These are phyloP conservation scores for Lycaena phlaeas DNA, from an alignment of 2,888 invertebrate genomes.

Conservation along the genomic window DNA sequence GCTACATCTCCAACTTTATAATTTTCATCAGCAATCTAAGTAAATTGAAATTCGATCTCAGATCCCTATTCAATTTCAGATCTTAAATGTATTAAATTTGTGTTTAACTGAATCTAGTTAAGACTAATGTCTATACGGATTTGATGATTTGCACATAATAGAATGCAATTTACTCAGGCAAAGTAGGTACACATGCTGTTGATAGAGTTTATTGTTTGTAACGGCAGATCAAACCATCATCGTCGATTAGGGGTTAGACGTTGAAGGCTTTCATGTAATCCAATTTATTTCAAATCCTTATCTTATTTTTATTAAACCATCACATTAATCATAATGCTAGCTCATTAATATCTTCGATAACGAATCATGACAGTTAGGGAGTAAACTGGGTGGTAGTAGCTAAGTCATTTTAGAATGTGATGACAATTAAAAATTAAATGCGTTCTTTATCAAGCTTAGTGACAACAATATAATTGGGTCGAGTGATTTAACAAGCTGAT, in stretches of 20 bases:
- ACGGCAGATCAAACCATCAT: too few species aligned
- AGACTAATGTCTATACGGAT: background rate
- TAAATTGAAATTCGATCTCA: slow-evolving; percentile 7
- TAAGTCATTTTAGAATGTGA: background rate
- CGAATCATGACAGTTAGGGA: background rate
- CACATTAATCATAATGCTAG: too few species aligned
- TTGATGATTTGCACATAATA: slow-evolving; percentile 5
- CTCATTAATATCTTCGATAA: too few species aligned
- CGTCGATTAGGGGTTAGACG: too few species aligned
- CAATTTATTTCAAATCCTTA: too few species aligned
- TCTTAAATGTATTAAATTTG: slow-evolving; percentile 4
- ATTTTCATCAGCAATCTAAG: slow-evolving; percentile 8
- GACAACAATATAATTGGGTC: slow-evolving; percentile 10
- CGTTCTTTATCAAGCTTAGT: slow-evolving; percentile 7
- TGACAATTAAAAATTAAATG: slow-evolving; percentile 8
- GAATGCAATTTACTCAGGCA: background rate
- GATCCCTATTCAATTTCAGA: slow-evolving; percentile 1
- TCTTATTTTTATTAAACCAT: too few species aligned
- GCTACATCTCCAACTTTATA: slow-evolving; percentile 4
- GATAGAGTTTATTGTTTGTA: too few species aligned
- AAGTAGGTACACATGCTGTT: too few species aligned
- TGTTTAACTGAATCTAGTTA: slow-evolving; percentile 4
- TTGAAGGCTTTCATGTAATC: too few species aligned
- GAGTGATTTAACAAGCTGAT: slow-evolving; percentile 10
- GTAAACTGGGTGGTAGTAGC: slow-evolving; percentile 1